Evolutionary conservation across 1,140 invertebrate genomes (phyloP).

Genomic region (Philotrypesis tridentata): DNA sequence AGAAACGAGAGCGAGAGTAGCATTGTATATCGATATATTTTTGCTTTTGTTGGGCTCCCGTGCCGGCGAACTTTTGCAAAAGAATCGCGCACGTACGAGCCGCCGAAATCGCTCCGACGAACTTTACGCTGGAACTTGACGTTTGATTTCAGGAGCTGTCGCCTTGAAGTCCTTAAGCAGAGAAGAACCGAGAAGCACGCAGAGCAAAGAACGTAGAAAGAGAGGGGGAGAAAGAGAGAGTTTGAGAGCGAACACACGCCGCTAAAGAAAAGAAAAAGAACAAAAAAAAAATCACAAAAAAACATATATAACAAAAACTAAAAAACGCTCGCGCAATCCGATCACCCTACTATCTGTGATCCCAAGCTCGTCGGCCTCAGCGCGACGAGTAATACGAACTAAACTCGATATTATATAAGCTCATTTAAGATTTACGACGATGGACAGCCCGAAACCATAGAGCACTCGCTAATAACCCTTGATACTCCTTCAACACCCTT

Average conservation of each 20-base stretch:
- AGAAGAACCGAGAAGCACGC: constrained; percentile 60
- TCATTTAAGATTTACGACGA: constrained; percentile 48
- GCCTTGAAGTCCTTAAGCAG: constrained; percentile 72
- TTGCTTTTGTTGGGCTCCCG: neutral
- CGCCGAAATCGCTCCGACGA: neutral
- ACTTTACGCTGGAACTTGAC: constrained; percentile 48
- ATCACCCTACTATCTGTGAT: constrained; percentile 74
- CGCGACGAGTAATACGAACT: constrained; percentile 69
- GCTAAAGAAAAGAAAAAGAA: constrained; percentile 42
- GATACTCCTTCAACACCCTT: neutral
- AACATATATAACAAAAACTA: constrained; percentile 59
- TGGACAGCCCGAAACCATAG: constrained; percentile 42
- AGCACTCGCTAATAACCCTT: constrained; percentile 13
- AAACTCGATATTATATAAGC: constrained; percentile 68
- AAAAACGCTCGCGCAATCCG: constrained; percentile 67
- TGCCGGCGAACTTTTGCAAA: neutral
- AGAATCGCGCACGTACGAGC: no score
- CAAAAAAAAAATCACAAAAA: constrained; percentile 49
- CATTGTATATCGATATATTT: neutral
- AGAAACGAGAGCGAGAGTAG: neutral
- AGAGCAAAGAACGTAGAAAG: constrained; percentile 55
- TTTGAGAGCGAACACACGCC: constrained; percentile 26
- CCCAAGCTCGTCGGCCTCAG: constrained; percentile 60
- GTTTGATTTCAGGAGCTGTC: constrained; percentile 75
- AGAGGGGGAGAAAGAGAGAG: no score